Percentiles rank a stretch among this genome's conserved stretches.
Conservation (phyloP, 2,888 invertebrate species). For the Tethea ocularis region DNA sequence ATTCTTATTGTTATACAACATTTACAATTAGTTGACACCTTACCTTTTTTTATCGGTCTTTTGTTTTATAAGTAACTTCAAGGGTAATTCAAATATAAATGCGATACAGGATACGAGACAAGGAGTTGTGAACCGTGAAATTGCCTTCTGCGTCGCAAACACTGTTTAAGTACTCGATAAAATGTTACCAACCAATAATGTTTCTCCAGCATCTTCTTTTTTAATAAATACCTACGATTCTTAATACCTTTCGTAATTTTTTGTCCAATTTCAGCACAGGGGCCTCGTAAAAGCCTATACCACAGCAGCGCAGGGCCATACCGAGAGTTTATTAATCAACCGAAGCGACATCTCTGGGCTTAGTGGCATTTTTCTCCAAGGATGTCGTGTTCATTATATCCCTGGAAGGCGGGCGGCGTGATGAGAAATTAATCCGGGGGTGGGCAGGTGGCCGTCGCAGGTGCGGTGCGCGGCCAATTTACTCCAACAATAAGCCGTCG, state of each 20-base stretch:
- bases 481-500: slow-evolving; percentile 51
- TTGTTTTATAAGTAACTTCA: slow-evolving; percentile 34
- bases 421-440: slow-evolving; percentile 81
- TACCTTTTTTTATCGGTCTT: neutral
- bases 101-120: slow-evolving; percentile 54
- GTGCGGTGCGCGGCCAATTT: slow-evolving; percentile 66
- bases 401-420: slow-evolving; percentile 64
- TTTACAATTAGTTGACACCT: neutral
- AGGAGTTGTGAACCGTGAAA: slow-evolving; percentile 64
- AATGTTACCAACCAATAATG: slow-evolving; percentile 38
- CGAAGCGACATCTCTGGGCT: slow-evolving; percentile 60
- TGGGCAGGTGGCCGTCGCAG: slow-evolving; percentile 69
- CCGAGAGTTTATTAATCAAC: slow-evolving; percentile 76
- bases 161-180: slow-evolving; percentile 52
- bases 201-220: slow-evolving; percentile 15
- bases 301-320: slow-evolving; percentile 32
- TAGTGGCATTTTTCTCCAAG: slow-evolving; percentile 75
- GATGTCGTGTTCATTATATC: slow-evolving; percentile 75
- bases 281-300: slow-evolving; percentile 48
- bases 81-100: slow-evolving; percentile 52
- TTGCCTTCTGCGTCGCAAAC: slow-evolving; percentile 64
- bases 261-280: slow-evolving; percentile 43
- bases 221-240: slow-evolving; percentile 12
- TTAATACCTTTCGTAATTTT: slow-evolving; percentile 19
- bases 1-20: slow-evolving; percentile 37